Base-by-base conservation (phyloP, 1,140 invertebrate genomes). In the Chelonus insularis region DNA sequence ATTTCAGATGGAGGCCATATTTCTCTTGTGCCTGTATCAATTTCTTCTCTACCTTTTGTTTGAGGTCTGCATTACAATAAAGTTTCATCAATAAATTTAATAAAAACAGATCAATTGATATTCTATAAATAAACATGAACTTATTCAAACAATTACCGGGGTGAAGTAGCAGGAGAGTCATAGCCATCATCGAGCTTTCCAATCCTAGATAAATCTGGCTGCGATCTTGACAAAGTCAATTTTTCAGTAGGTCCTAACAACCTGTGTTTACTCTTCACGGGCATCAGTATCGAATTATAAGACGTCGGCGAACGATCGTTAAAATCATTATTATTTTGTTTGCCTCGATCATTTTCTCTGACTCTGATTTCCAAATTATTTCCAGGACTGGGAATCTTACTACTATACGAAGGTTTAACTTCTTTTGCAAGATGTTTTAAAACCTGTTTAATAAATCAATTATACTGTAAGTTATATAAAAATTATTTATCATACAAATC, bases 341-440 rank as follows among this genome's bases (percentile, higher is more conserved):
- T 80, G 11, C 64, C 72, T 57, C 74, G 68, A 25, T 79, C 74
- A 20, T 64, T 65, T 16, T 81, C 75, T 57, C 75, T 64, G 52
- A 78, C 72, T 57, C 71, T 70, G 61, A 75, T 70, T 37, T 78
- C 75, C 56, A 77, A 61, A 62, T 65, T 77, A 47, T 65, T 65
- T 9, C 76, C 75, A 57, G 71, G 76, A 37, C 57, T 74, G 1
- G 65, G 61, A 16, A 74, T 60, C 62, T 82, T 77, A 48, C 67
- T 66, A 14, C 67, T 66, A 14, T 76, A 83, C 1, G 83, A 76
- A 51, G 81, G 83, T 73, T 88, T 90, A 5, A 91, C 89, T 78
- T 92, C 90, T 78, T 92, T 92, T 1, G 91, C 90, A 54, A 94
- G 82, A 79, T 94, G 91, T 79, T 94, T 94, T 63, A 94, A 75